Base-by-base conservation (phyloP, 2,113 vertebrate species). In the Bucco capensis region DNA sequence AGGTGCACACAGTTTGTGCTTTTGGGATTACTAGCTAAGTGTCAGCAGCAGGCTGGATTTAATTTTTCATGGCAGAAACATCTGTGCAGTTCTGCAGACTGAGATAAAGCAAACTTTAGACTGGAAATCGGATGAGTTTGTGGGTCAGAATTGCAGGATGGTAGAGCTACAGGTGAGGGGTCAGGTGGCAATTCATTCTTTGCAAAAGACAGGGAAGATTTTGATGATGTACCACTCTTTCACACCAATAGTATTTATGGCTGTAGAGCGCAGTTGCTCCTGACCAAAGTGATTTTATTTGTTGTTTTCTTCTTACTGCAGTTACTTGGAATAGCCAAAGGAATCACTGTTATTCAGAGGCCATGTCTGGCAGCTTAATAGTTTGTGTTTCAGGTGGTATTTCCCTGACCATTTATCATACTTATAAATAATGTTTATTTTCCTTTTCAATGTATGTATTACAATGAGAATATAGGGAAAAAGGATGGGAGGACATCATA, bases 41-140 rank as follows among this genome's bases (percentile, higher is more conserved):
- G 72, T 91, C 66, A 76, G 28, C 92, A 91, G 91, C 69, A 50
- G n/a, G 47, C 71, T 87, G 46, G 60, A 83, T 95, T 90, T 95
- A 10, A 37, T 84, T 96, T 94, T 92, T 93, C 40, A 2, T 19
- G n/a, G 71, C 78, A 89, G 85, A 91, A 86, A 31, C 58, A 27
- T 83, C 77, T 88, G 72, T 92, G 79, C 47, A 23, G 31, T 79
- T 96, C 87, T 85, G 83, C 40, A 92, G 58, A 72, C 24, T 3
- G 22, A 91, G 73, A 86, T 93, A 88, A 70, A 78, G 49, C 76
- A 83, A 92, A 72, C 49, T 94, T 94, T n/a, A 70, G 44, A n/a
- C 35, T 95, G 74, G 79, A 75, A 93, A 86, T 83, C 37, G 58
- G 73, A 56, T 79, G 56, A 74, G 71, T 51, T 35, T 88, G 65